Base-by-base conservation (phyloP, 2,113 vertebrate genomes). In the Tyrannus savana region DNA sequence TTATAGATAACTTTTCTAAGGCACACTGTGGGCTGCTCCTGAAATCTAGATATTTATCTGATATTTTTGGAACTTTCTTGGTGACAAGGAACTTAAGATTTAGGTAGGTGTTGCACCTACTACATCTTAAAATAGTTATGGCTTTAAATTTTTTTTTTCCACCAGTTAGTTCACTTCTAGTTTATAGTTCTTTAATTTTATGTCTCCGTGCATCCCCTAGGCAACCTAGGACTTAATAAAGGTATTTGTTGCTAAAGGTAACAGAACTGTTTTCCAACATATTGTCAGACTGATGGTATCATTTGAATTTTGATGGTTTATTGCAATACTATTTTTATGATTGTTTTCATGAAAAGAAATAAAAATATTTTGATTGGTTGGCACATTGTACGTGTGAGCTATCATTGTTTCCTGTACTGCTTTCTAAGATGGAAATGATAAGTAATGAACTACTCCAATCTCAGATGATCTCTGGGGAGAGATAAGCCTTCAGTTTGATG, bases 351-450 rank as follows among this genome's bases (percentile, higher is more conserved):
- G 69, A 84, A 92, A 30, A 68, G 10, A 75, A 21, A 46, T 42
- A 92, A 89, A 96, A 97, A 83, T 96, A 92, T 95, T 97, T 97
- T 96, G 47, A 84, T 90, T 94, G 64, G 31, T 35, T 88, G 71
- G 15, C 14, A 82, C 60, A 68, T 30, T 92, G 50, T 88, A 73
- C 5, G 5, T 81, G 12, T 58, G 25, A 86, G 27, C 47, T 52
- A 79, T 21, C 50, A 39, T 37, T 95, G 12, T 75, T 90, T 83
- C 16, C 37, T 84, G 10, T 89, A 87, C 58, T 73, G 19, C 24
- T 86, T 79, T 95, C 67, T n/a, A 85, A 73, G 23, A 58, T 76
- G 13, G 88, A 89, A 89, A 30, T 67, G 12, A 79, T 76, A 71
- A 78, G 73, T 63, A 89, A 64, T 60, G 44, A 58, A 78, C 56